Evolutionary conservation across 2,113 vertebrate genomes (phyloP).

Genomic region (Coreoperca whiteheadi): DNA sequence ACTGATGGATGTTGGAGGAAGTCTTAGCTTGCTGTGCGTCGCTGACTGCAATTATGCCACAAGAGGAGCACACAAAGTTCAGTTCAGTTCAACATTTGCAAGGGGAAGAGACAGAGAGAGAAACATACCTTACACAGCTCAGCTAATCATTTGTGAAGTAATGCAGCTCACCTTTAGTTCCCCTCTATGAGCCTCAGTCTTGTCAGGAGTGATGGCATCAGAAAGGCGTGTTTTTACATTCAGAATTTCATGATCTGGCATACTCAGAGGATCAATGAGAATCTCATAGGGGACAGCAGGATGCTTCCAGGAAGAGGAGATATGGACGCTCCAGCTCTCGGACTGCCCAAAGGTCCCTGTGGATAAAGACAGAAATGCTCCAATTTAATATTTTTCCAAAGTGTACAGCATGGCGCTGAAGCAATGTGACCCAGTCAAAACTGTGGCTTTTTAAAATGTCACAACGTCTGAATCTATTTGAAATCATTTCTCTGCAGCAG

Average conservation of each 20-base stretch:
- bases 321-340: constrained; percentile 81
- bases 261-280: constrained; percentile 79
- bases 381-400: constrained; percentile 24
- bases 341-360: constrained; percentile 85
- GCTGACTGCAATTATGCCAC: constrained; percentile 62
- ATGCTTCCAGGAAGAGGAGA: constrained; percentile 84
- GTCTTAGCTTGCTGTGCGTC: constrained; percentile 14
- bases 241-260: constrained; percentile 67
- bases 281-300: constrained; percentile 80
- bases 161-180: constrained; percentile 62
- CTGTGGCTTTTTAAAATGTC: constrained; percentile 43
- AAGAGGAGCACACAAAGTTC: constrained; percentile 26
- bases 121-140: neutral
- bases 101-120: neutral
- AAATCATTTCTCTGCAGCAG: constrained; percentile 21
- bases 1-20: constrained; percentile 41
- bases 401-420: constrained; percentile 9
- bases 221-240: constrained; percentile 28
- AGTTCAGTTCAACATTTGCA: constrained; percentile 29
- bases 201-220: constrained; percentile 29
- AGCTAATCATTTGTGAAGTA: constrained; percentile 40
- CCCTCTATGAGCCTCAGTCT: neutral
- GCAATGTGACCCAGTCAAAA: constrained; percentile 40
- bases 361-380: constrained; percentile 17
- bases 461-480: constrained; percentile 46